Base-by-base conservation (phyloP, 2,888 invertebrate species). In the Andricus curvator region DNA sequence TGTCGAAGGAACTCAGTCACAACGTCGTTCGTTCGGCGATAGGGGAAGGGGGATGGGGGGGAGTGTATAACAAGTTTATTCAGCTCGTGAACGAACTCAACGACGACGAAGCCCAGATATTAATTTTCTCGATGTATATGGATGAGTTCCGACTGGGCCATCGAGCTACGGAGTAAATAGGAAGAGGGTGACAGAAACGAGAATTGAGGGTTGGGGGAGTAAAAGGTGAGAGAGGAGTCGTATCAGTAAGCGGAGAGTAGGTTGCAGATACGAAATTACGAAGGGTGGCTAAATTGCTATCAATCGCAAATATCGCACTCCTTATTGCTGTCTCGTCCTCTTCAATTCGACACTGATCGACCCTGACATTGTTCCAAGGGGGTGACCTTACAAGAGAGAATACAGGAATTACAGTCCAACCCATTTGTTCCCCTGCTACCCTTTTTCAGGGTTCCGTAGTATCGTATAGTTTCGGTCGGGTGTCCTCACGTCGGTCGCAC, bases 51-150 rank as follows among this genome's bases (percentile, higher is more conserved):
- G 20, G 25, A 44, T 0, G 22, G 13, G 29, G 68, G 65, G 80
- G 83, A 78, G 70, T 81, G 82, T 79, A 82, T 86, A 86, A 84
- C 85, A 87, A 89, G 90, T 91, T 90, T 90, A 91, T 91, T 90
- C 91, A 88, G 86, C 84, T 88, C 84, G 88, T 86, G 88, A 89
- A 86, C 87, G 83, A 88, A 87, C 82, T 84, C 86, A 80, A 82
- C 86, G 86, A 87, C 51, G 82, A 84, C 86, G 86, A 86, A 88
- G 86, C 85, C 84, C 85, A 86, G 89, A 91, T 91, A 92, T 92
- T 91, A 91, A 92, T 92, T 92, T 92, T 91, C 89, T 80, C 88
- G 89, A 91, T 92, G 91, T 91, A 91, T 92, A 92, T 92, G 91
- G 90, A 91, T 91, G 92, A 92, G 90, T 87, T 86, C 85, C 86